Base-by-base conservation (phyloP, 2,797 vertebrate genomes). In the Nothura maculosa region DNA sequence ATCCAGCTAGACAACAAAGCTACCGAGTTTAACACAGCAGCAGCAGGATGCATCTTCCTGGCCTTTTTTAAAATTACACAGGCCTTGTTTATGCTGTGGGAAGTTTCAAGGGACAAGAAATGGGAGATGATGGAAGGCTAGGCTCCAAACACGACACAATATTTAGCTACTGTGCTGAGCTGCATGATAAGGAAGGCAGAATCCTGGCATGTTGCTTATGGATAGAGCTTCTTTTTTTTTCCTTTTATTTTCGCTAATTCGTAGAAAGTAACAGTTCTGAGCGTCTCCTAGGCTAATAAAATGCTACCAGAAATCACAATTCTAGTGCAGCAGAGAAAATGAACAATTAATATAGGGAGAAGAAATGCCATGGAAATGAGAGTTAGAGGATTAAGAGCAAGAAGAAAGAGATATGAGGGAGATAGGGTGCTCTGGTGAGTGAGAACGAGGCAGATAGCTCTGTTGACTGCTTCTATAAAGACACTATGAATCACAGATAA, bases 141-240 rank as follows among this genome's bases (percentile, higher is more conserved):
- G 36, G 28, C 38, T 43, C 6, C 16, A 55, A 43, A 32, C 22
- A 25, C 27, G 57, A 48, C 48, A 11, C 5, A 0, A 40, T 2
- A 0, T 16, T 32, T 36, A 13, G 63, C 57, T 0, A 4, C 72
- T 10, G 17, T 2, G 1, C 25, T 54, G 40, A 16, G 2, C 22
- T 4, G 21, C 28, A 36, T 9, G 54, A 32, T 42, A 42, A 34
- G 43, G 43, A n/a, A 40, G 57, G 45, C 62, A 75, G 34, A 38
- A 12, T 9, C 67, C 25, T 16, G n/a, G n/a, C 25, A 30, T 18
- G 15, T 61, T 1, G 2, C 4, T 89, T 67, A 36, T 1, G 27
- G 15, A 48, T 32, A 28, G 19, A 32, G 16, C 38, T 9, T 43
- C 5, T 24, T 28, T 50, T 16, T 21, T 36, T 22, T 32, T 19